Conservation (phyloP, 2,888 invertebrate genomes). For the Callosobruchus maculatus region DNA sequence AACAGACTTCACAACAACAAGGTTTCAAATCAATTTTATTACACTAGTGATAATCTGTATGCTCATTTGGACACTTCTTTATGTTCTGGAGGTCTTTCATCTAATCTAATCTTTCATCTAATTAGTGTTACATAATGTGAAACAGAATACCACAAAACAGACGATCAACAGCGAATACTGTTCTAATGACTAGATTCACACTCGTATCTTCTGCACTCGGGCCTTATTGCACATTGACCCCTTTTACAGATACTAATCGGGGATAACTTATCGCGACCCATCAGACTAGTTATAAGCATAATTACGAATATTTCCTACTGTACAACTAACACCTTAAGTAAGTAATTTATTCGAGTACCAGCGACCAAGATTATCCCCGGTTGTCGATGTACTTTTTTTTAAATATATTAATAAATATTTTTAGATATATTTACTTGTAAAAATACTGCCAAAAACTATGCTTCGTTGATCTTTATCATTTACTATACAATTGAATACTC, state of each 20-base stretch:
- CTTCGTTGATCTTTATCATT: constrained; percentile 37
- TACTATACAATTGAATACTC: constrained; percentile 12
- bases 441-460: constrained; percentile 51
- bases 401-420: constrained; percentile 27
- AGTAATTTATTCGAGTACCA: not conserved
- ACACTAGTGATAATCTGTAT: too few relatives aligned
- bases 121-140: not conserved
- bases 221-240: constrained; percentile 39
- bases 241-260: not conserved
- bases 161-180: not conserved
- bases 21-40: too few relatives aligned
- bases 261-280: not conserved
- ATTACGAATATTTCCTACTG: not conserved
- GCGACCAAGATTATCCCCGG: not conserved
- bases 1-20: too few relatives aligned
- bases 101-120: too few relatives aligned
- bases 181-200: constrained; percentile 47
- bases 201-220: constrained; percentile 45
- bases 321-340: not conserved
- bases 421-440: constrained; percentile 45
- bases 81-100: too few relatives aligned
- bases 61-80: too few relatives aligned
- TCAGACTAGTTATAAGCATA: not conserved
- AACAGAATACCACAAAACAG: not conserved
- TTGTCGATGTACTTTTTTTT: not conserved